A percentile compares a stretch with the other conserved stretches of the same genome.
Conservation (phyloP, 2,888 invertebrate species). For the Brachypterus glaber region DNA sequence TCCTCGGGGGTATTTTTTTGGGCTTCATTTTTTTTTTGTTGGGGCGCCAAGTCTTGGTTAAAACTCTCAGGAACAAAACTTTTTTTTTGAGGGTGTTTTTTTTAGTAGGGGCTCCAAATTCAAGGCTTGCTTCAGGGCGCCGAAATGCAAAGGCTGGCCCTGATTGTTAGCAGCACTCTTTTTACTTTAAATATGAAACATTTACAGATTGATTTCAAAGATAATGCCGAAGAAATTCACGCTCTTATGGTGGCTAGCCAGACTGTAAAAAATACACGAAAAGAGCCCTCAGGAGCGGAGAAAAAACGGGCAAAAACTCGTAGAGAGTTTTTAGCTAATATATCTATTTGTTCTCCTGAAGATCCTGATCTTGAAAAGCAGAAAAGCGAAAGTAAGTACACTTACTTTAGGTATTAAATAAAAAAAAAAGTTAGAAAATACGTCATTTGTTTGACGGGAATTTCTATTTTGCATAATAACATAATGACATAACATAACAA, state of each 20-base stretch:
- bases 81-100: no score
- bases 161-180: background rate
- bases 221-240: slow-evolving; percentile 50
- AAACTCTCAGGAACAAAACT: no score
- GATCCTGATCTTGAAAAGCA: slow-evolving; percentile 41
- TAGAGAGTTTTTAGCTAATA: slow-evolving; percentile 44
- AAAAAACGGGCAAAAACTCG: slow-evolving; percentile 45
- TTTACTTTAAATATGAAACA: slow-evolving; percentile 2
- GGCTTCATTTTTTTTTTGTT: no score
- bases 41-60: no score
- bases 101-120: no score
- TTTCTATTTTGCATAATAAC: no score
- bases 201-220: slow-evolving; percentile 30
- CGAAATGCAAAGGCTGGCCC: slow-evolving; percentile 17
- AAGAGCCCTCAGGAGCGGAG: slow-evolving; percentile 34
- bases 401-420: no score
- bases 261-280: slow-evolving; percentile 38
- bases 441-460: no score
- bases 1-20: no score
- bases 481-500: no score
- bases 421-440: no score
- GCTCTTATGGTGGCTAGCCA: slow-evolving; percentile 49
- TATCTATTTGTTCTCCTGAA: slow-evolving; percentile 44
- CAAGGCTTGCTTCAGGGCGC: no score
- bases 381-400: slow-evolving; percentile 43